Conservation (phyloP, 2,888 invertebrate genomes). For the Agrotis exclamationis region DNA sequence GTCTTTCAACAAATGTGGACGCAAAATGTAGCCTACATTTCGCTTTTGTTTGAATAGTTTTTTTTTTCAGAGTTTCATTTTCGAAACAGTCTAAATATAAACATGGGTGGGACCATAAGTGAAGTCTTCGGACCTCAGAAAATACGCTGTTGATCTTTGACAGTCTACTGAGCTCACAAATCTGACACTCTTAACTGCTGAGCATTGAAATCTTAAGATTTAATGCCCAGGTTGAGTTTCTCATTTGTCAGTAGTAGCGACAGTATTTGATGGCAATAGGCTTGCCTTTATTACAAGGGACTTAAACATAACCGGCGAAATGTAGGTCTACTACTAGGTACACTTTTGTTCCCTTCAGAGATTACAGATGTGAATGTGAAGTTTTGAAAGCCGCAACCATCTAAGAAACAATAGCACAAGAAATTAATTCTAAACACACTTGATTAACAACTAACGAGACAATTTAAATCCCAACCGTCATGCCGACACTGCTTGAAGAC, state of each 20-base stretch:
- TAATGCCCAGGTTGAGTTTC: too few species aligned
- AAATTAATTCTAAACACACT: neutral
- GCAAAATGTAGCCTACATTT: neutral
- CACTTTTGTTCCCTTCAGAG: too few species aligned
- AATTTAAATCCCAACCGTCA: neutral
- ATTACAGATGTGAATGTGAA: neutral
- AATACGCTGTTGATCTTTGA: neutral
- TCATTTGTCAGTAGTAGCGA: too few species aligned
- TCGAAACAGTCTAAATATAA: neutral
- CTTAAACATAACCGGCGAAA: too few species aligned
- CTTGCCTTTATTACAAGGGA: too few species aligned
- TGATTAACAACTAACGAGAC: slow-evolving; percentile 1
- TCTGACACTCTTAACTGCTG: neutral
- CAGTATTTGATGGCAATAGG: too few species aligned
- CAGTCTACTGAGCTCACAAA: neutral
- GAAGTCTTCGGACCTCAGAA: neutral
- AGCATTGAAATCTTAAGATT: too few species aligned
- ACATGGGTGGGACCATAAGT: neutral
- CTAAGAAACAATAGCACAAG: too few species aligned
- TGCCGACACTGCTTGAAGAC: neutral
- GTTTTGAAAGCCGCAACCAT: neutral
- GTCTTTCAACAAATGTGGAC: slow-evolving; percentile 8
- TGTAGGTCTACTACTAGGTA: too few species aligned
- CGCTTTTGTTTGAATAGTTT: neutral
- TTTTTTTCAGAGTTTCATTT: neutral